phyloP scores from a whole-genome alignment of 2,113 vertebrate species.

The Ahaetulla prasina region DNA sequence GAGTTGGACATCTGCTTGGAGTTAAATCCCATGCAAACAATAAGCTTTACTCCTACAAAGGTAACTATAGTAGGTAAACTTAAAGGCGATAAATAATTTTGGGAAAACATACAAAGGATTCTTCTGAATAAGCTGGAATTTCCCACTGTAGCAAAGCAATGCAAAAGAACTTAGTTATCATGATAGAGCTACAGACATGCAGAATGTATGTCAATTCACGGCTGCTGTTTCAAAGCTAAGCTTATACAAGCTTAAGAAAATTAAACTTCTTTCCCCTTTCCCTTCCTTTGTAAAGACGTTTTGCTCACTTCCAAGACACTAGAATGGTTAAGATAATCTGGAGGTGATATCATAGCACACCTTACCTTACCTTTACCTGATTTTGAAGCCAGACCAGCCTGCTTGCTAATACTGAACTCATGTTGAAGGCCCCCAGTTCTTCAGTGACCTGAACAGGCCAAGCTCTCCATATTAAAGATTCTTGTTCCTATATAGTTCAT shows the following conservation, averaged over 20 bases:
- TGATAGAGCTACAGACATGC: not conserved
- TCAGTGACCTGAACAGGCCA: not conserved
- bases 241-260: too few relatives aligned
- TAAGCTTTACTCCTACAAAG: not conserved
- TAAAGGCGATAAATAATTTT: not conserved
- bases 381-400: not conserved
- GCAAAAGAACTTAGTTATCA: not conserved
- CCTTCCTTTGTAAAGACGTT: not conserved
- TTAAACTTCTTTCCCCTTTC: not conserved
- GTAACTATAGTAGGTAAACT: not conserved
- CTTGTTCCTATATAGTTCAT: not conserved
- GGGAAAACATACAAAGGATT: too few relatives aligned
- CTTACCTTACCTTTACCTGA: not conserved
- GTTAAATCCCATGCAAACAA: not conserved
- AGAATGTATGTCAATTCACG: not conserved
- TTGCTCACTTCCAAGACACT: not conserved
- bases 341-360: not conserved
- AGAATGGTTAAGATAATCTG: not conserved
- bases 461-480: too few relatives aligned
- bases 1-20: not conserved
- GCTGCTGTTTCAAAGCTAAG: not conserved
- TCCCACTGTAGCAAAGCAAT: not conserved
- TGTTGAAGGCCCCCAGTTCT: not conserved
- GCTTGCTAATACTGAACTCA: not conserved
- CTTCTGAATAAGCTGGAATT: not conserved